Conservation (phyloP, 1,140 invertebrate species). For the Stegodyphus dumicola region DNA sequence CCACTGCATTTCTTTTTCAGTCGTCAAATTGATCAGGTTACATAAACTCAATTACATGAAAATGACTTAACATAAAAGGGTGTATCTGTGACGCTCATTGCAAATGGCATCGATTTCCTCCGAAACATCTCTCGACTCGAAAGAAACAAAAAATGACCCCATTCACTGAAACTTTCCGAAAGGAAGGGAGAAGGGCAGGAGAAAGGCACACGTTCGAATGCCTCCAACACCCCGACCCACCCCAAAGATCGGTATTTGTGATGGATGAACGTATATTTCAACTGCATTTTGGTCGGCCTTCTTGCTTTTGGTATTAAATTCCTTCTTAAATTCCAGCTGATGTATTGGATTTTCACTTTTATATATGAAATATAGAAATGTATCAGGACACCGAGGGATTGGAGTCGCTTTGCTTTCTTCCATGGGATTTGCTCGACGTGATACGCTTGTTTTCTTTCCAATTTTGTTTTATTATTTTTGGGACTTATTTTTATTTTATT, state of each 20-base stretch:
- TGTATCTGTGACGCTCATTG: conserved; percentile 12
- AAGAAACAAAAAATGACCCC: conserved; percentile 25
- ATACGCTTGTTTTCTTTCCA: too few relatives aligned
- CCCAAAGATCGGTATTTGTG: conserved; percentile 12
- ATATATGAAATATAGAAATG: conserved; percentile 26
- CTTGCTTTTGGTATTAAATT: conserved; percentile 50
- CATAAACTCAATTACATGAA: not conserved
- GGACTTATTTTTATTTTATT: too few relatives aligned
- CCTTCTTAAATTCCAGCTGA: conserved; percentile 37
- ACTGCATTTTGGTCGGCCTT: conserved; percentile 3
- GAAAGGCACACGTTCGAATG: conserved; percentile 2
- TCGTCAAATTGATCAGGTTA: not conserved
- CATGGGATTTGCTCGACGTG: not conserved
- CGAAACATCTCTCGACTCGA: not conserved
- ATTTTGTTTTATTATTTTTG: too few relatives aligned
- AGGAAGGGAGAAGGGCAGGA: too few relatives aligned
- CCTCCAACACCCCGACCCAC: not conserved
- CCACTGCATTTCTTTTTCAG: not conserved
- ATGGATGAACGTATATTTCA: conserved; percentile 49
- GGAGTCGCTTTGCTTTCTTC: not conserved
- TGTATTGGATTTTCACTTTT: conserved; percentile 27
- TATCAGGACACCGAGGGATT: not conserved
- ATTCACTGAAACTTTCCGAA: conserved; percentile 39
- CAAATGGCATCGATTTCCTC: conserved; percentile 12
- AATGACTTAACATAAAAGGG: not conserved